phyloP scores from a whole-genome alignment of 1,140 invertebrate species.

The Leguminivora glycinivorella region DNA sequence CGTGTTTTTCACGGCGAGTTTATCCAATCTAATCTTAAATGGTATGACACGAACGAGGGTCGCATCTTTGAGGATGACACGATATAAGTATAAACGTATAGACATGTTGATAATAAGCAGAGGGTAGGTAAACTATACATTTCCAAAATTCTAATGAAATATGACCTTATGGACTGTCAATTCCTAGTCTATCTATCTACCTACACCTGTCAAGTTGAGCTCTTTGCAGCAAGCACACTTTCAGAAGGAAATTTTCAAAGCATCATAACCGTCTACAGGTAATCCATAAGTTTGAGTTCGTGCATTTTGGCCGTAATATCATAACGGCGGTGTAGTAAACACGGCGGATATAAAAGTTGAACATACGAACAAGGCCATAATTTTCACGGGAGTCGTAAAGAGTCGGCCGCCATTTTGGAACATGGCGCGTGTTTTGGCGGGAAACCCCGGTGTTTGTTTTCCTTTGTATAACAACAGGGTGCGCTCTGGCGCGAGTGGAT shows the following conservation, averaged over 20 bases:
- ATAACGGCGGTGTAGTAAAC: slow-evolving; percentile 45
- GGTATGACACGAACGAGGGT: too few relatives aligned
- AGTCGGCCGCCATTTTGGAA: slow-evolving; percentile 60
- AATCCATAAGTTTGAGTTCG: slow-evolving; percentile 28
- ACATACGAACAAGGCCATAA: slow-evolving; percentile 61
- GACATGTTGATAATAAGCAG: too few relatives aligned
- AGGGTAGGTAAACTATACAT: too few relatives aligned
- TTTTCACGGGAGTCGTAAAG: slow-evolving; percentile 67
- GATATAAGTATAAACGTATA: too few relatives aligned
- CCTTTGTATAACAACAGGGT: slow-evolving; percentile 24
- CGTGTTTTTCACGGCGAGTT: too few relatives aligned
- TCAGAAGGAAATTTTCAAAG: slow-evolving; percentile 1
- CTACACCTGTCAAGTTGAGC: neutral
- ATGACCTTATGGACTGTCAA: too few relatives aligned
- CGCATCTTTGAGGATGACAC: too few relatives aligned
- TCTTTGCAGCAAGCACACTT: neutral
- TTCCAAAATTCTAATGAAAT: too few relatives aligned
- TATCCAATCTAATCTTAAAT: too few relatives aligned
- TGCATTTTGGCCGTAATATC: slow-evolving; percentile 43
- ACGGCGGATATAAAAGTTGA: slow-evolving; percentile 62
- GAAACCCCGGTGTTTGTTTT: slow-evolving; percentile 37
- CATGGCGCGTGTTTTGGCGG: slow-evolving; percentile 59
- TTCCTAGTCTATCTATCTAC: neutral
- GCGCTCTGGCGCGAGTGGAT: slow-evolving; percentile 4
- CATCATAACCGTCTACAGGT: neutral